Evolutionary conservation across 92 coral and sea anemone genomes (phyloP), one percentile per base, ranked within the genome.

Genomic region (Bergia sp.): DNA sequence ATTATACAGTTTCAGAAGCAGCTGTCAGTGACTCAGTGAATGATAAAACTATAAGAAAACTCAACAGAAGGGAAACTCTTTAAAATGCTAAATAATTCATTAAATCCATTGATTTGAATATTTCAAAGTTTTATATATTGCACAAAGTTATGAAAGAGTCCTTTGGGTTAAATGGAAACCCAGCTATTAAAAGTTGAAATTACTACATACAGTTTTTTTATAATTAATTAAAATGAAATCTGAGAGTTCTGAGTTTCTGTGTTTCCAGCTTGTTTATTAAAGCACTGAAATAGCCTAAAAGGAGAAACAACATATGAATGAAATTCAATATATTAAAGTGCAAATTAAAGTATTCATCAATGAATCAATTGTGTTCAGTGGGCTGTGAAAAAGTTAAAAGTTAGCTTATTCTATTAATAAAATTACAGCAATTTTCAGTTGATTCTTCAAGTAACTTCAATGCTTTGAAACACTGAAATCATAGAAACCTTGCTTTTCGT

Each of bases 361-460:
- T 15, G 55, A 84, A 23, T 45, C 41, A 44, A 75, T 37, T 39
- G 40, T 45, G 53, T 36, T 84, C 87, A 84, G 29, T 84, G 78
- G 77, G 67, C 64, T 84, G 79, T 84, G 42, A 84, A 84, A 73
- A 44, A 49, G 10, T 67, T n/a, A 84, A 69, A 82, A 71, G 40
- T 67, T 41, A 44, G 64, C 12, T 18, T 43, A 6, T 38, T 21
- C 45, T 21, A n/a, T 0, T 43, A 71, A 23, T 67, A 67, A 41
- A 40, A 64, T 7, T 7, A 61, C 69, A 61, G 29, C 20, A 16
- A 61, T 4, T 6, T 12, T 53, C 11, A 2, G 10, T 12, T 12
- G 12, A 53, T 53, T 73, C 6, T 73, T 73, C 44, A 37, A 20
- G 58, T 12, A 82, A 29, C 29, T 29, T 38, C 12, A 61, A 82